A percentile compares a stretch with the other conserved stretches of the same genome.
Conservation (phyloP, 2,113 vertebrate species). For the Channa maculata region DNA sequence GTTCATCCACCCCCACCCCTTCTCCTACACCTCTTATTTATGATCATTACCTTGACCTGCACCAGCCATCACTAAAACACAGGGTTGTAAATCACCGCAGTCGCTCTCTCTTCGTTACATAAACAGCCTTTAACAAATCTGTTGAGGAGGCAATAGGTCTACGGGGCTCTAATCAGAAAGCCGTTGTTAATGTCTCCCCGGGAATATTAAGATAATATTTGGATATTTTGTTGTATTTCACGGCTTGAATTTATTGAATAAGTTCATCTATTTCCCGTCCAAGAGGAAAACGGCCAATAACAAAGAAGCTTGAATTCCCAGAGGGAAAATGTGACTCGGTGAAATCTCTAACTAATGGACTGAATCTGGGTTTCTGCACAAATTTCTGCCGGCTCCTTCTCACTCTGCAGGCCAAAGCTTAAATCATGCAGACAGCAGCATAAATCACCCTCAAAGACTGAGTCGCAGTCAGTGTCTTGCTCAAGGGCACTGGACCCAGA, state of each 20-base stretch:
- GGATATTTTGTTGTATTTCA: conserved; percentile 13
- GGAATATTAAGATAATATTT: conserved; percentile 27
- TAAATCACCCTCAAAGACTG: too few relatives aligned
- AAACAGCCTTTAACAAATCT: conserved; percentile 62
- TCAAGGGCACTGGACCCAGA: background rate
- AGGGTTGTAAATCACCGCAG: conserved; percentile 64
- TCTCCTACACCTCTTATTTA: conserved; percentile 69
- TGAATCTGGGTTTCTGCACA: background rate
- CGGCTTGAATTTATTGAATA: background rate
- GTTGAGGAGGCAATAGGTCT: conserved; percentile 17
- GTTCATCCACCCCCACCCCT: conserved; percentile 15
- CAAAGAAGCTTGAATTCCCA: conserved; percentile 8
- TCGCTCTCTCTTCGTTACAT: conserved; percentile 48
- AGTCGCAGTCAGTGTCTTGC: background rate
- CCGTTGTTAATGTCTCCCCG: conserved; percentile 13
- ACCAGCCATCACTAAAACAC: conserved; percentile 66
- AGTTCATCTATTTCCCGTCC: conserved; percentile 14
- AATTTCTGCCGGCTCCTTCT: conserved; percentile 26
- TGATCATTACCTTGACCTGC: conserved; percentile 81
- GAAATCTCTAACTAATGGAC: conserved; percentile 16
- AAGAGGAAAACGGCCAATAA: background rate
- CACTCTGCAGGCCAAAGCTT: background rate
- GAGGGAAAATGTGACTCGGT: conserved; percentile 19
- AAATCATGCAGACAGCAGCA: conserved; percentile 8
- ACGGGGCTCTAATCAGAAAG: conserved; percentile 20